Base-by-base conservation (phyloP, 2,888 invertebrate species). In the Drosophila macrospina region DNA sequence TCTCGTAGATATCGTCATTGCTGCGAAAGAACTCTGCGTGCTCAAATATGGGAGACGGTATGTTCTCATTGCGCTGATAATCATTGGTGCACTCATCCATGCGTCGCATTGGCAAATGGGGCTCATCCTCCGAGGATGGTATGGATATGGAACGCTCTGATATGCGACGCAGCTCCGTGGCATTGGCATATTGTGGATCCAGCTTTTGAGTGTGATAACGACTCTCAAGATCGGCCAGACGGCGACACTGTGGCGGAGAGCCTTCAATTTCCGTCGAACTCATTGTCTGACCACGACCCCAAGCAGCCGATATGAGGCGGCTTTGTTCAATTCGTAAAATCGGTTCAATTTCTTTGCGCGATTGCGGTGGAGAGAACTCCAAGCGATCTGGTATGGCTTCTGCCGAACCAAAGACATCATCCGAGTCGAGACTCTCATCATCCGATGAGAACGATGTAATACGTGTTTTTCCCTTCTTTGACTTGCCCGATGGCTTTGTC, bases 201-300 rank as follows among this genome's bases (percentile, higher is more conserved):
- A 95, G 92, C 47, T 94, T 93, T 89, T 94, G 94, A 81, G 94
- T 94, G 77, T 95, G 94, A 80, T 95, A 95, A 67, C 95, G 95
- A 72, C 94, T 95, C 91, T 94, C 94, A 1, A 94, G 91, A 78
- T 94, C 94, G 1, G 94, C 94, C 30, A 94, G 87, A 76, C 95
- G 95, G 5, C 95, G 93, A 74, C 95, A 95, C 78, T 95, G 95
- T 0, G 95, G 95, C 0, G 95, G 95, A 0, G 95, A 96, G 0
- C 95, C 95, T 91, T 96, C 95, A 5, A 96, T 95, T 93, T 96
- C 95, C 0, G 95, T 96, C 0, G 95, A 95, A 78, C 95, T 95
- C 95, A 96, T 95, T 0, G 95, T 95, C 91, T 95, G 95, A 0
- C 94, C 94, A 76, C 94, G 93, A 56, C 94, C 94, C 94, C 94